phyloP scores from a whole-genome alignment of 2,888 invertebrate species.

The Halocaridina rubra region DNA sequence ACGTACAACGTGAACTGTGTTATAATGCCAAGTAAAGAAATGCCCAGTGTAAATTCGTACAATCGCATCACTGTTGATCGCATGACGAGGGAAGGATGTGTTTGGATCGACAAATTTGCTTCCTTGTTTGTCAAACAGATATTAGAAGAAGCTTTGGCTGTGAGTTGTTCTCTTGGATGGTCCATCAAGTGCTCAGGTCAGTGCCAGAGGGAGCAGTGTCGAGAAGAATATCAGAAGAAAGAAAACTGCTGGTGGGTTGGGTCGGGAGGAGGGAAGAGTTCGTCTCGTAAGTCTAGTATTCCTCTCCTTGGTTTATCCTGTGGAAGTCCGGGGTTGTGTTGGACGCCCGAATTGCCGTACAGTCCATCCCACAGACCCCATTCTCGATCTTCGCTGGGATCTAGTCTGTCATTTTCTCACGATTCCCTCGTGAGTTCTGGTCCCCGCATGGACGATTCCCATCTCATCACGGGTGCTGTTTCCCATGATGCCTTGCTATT shows the following conservation, averaged over 20 bases:
- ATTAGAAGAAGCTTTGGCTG: constrained; percentile 71
- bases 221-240: constrained; percentile 56
- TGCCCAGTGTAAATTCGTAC: background rate
- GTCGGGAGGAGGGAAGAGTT: constrained; percentile 36
- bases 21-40: constrained; percentile 1
- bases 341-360: constrained; percentile 73
- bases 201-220: constrained; percentile 64
- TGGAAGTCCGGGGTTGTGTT: constrained; percentile 69
- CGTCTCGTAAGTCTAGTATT: constrained; percentile 50
- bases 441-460: constrained; percentile 83
- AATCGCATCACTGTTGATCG: constrained; percentile 33
- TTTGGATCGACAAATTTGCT: constrained; percentile 70
- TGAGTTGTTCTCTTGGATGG: constrained; percentile 69
- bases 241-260: constrained; percentile 44
- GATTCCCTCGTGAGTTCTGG: constrained; percentile 80
- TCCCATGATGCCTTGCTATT: constrained; percentile 80
- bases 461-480: constrained; percentile 88
- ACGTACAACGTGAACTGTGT: constrained; percentile 28
- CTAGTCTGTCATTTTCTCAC: constrained; percentile 84
- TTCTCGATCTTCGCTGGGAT: constrained; percentile 80
- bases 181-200: constrained; percentile 66
- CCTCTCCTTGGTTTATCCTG: constrained; percentile 56
- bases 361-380: constrained; percentile 79
- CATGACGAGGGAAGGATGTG: constrained; percentile 47
- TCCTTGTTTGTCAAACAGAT: constrained; percentile 70